Evolutionary conservation across 2,888 invertebrate genomes (phyloP).

Genomic region (Acronicta alni): DNA sequence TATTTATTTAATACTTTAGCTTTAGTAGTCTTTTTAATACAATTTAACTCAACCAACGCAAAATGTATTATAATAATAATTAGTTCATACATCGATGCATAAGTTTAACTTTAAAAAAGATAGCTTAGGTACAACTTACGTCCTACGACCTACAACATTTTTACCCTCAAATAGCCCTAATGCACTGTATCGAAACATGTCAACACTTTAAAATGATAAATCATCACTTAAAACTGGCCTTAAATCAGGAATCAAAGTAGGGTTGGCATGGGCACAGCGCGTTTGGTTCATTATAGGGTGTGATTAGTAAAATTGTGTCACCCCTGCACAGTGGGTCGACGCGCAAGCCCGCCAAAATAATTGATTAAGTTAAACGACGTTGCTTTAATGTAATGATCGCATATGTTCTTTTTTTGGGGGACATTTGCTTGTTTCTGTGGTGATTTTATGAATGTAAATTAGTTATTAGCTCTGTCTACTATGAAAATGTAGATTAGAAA

Average conservation of each 20-base stretch:
- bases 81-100: too few relatives aligned
- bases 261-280: conserved; percentile 63
- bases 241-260: conserved; percentile 77
- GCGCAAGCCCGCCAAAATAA: conserved; percentile 71
- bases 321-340: conserved; percentile 64
- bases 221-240: conserved; percentile 71
- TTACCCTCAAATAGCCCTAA: conserved; percentile 39
- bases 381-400: conserved; percentile 84
- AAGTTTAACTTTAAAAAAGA: too few relatives aligned
- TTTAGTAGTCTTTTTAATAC: too few relatives aligned
- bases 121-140: too few relatives aligned
- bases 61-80: too few relatives aligned
- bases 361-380: conserved; percentile 86
- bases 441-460: conserved; percentile 62
- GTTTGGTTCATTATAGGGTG: conserved; percentile 75
- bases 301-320: conserved; percentile 82
- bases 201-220: conserved; percentile 76
- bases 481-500: conserved; percentile 3
- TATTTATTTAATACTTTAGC: too few relatives aligned
- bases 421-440: conserved; percentile 58
- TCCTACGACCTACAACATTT: too few relatives aligned
- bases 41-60: too few relatives aligned
- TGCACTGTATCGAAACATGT: conserved; percentile 65
- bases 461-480: conserved; percentile 40
- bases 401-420: conserved; percentile 77